Evolutionary conservation across 2,797 vertebrate genomes (phyloP).

Genomic region (Furcifer pardalis): DNA sequence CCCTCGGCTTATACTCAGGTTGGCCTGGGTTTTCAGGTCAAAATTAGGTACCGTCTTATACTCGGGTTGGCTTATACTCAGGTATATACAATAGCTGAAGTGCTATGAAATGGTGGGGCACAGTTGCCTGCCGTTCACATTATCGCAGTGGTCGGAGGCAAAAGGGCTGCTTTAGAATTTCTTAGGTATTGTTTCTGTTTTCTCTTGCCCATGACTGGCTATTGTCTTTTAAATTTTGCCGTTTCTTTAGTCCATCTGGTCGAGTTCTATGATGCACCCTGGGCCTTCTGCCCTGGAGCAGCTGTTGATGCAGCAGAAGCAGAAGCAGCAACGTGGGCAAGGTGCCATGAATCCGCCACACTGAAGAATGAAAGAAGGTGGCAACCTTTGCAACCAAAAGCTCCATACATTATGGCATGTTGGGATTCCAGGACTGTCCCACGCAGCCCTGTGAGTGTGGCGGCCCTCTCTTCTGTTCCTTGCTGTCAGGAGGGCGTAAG

Average conservation of each 20-base stretch:
- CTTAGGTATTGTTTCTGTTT: not conserved
- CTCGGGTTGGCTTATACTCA: too few relatives aligned
- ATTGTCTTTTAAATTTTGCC: not conserved
- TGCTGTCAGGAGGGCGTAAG: conserved; percentile 83
- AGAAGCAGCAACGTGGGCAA: conserved; percentile 97
- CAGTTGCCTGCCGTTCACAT: not conserved
- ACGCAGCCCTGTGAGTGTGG: conserved; percentile 83
- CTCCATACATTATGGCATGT: conserved; percentile 85
- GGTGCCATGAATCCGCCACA: conserved; percentile 97
- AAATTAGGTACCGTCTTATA: too few relatives aligned
- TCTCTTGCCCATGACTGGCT: not conserved
- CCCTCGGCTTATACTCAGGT: too few relatives aligned
- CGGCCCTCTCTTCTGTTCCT: conserved; percentile 86
- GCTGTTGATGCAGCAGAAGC: conserved; percentile 98
- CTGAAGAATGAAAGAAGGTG: conserved; percentile 80
- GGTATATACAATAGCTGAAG: too few relatives aligned
- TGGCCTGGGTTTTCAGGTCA: too few relatives aligned
- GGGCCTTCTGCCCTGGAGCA: conserved; percentile 99
- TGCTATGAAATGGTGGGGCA: not conserved
- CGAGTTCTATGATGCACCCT: conserved; percentile 98
- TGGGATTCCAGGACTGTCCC: conserved; percentile 85
- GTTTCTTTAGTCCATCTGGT: conserved; percentile 92
- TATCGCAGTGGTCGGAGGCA: too few relatives aligned
- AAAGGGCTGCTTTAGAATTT: not conserved
- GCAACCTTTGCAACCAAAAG: conserved; percentile 76